phyloP scores from a whole-genome alignment of 2,888 invertebrate genomes.

The Neocrepidodera transversa region DNA sequence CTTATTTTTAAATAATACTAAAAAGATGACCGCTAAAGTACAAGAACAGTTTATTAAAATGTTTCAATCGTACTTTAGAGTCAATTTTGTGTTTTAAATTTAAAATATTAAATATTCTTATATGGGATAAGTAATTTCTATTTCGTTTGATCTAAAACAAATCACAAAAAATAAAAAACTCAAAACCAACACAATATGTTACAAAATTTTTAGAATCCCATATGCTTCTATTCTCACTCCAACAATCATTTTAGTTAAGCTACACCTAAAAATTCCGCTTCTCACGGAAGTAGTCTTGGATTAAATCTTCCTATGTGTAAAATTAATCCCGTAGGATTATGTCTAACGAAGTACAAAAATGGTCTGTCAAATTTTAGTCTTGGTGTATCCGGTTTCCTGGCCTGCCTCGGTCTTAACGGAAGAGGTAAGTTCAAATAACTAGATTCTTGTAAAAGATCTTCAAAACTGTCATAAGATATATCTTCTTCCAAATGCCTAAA shows the following conservation, averaged over 20 bases:
- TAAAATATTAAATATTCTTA: neutral
- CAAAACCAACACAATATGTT: no score
- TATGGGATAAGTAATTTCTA: neutral
- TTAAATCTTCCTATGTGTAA: constrained; percentile 88
- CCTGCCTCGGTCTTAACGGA: constrained; percentile 74
- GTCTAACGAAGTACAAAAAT: constrained; percentile 87
- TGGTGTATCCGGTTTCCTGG: constrained; percentile 73
- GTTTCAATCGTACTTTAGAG: constrained; percentile 16
- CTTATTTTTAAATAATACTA: neutral
- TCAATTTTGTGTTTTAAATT: neutral
- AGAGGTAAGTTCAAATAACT: constrained; percentile 67
- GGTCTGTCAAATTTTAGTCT: constrained; percentile 85
- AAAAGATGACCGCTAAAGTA: neutral
- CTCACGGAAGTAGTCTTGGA: constrained; percentile 79
- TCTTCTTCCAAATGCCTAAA: constrained; percentile 13
- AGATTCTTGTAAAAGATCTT: constrained; percentile 68
- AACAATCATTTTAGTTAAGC: neutral
- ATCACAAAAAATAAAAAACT: no score
- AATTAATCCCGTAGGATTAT: constrained; percentile 91
- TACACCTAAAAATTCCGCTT: neutral
- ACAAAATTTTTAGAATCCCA: neutral
- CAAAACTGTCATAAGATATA: constrained; percentile 60
- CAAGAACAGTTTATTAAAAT: constrained; percentile 20
- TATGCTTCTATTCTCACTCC: neutral
- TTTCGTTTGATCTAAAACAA: neutral